Evolutionary conservation across 2,888 invertebrate genomes (phyloP).

Genomic region (Emmelina monodactyla): DNA sequence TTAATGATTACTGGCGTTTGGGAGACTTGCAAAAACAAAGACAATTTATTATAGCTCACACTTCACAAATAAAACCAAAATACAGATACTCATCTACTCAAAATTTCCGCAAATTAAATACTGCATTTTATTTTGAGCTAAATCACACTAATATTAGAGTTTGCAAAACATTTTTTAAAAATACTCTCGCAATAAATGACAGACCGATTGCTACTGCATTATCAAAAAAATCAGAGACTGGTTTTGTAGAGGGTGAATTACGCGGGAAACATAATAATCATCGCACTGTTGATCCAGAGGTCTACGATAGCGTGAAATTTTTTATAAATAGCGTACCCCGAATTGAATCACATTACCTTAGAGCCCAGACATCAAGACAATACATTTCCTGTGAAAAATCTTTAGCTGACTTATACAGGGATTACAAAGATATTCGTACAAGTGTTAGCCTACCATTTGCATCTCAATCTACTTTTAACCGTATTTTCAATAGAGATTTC

Average conservation of each 20-base stretch:
- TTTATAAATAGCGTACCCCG: slow-evolving; percentile 3
- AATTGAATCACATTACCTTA: not conserved
- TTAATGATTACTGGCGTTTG: not conserved
- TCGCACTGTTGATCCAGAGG: not conserved
- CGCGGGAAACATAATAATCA: slow-evolving; percentile 9
- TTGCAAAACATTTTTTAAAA: slow-evolving; percentile 9
- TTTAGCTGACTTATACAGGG: slow-evolving; percentile 3
- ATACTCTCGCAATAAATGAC: slow-evolving; percentile 9
- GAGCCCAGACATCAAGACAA: slow-evolving; percentile 1
- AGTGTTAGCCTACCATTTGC: slow-evolving; percentile 6
- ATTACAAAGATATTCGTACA: slow-evolving; percentile 7
- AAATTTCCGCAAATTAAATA: slow-evolving; percentile 2
- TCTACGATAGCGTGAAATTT: slow-evolving; percentile 3
- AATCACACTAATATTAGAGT: slow-evolving; percentile 8
- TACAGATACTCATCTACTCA: slow-evolving; percentile 2
- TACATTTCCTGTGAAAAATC: not conserved
- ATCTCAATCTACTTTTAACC: slow-evolving; percentile 5
- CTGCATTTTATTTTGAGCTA: slow-evolving; percentile 4
- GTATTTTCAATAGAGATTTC: slow-evolving; percentile 8
- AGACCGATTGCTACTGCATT: not conserved
- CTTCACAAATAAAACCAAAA: slow-evolving; percentile 1
- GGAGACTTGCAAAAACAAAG: not conserved
- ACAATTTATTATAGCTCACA: not conserved
- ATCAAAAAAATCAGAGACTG: slow-evolving; percentile 1
- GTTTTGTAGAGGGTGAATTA: slow-evolving; percentile 5